These are phyloP conservation scores for Crepidodera aurea DNA, from an alignment of 2,888 invertebrate genomes.

Conservation along the genomic window DNA sequence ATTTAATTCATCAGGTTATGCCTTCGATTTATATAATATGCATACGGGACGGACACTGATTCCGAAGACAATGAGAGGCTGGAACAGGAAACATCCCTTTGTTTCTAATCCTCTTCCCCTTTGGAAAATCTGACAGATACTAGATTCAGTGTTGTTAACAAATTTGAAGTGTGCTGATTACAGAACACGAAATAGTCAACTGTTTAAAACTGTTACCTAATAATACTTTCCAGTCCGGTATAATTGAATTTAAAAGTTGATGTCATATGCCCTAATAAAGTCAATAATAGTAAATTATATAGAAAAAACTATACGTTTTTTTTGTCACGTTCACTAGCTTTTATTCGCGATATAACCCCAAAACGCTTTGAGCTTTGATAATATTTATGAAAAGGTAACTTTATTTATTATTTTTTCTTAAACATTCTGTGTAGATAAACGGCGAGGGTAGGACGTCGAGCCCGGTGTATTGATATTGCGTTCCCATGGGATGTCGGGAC, in stretches of 20 bases:
- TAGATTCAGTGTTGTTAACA: constrained; percentile 3
- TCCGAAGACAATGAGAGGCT: constrained; percentile 30
- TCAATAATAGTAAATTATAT: too few relatives aligned
- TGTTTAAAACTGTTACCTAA: too few relatives aligned
- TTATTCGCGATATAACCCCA: too few relatives aligned
- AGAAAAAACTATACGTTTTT: too few relatives aligned
- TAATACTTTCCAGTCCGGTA: too few relatives aligned
- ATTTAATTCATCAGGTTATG: constrained; percentile 37
- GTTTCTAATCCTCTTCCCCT: constrained; percentile 26
- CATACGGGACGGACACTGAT: constrained; percentile 37
- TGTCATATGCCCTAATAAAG: too few relatives aligned
- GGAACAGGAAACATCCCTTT: constrained; percentile 28
- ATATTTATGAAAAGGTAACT: background rate
- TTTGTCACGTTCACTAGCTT: too few relatives aligned
- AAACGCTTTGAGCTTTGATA: too few relatives aligned
- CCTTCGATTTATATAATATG: constrained; percentile 33
- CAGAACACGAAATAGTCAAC: background rate
- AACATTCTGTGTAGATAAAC: background rate
- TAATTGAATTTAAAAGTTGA: too few relatives aligned
- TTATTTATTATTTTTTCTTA: background rate
- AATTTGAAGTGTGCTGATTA: constrained; percentile 1
- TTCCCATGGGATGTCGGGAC: constrained; percentile 51
- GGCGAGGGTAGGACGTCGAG: background rate
- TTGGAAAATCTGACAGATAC: constrained; percentile 22
- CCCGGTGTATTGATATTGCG: constrained; percentile 46